A percentile compares a stretch with the other conserved stretches of the same genome.
phyloP scores from a whole-genome alignment of 2,113 vertebrate species.

The Boleophthalmus pectinirostris region DNA sequence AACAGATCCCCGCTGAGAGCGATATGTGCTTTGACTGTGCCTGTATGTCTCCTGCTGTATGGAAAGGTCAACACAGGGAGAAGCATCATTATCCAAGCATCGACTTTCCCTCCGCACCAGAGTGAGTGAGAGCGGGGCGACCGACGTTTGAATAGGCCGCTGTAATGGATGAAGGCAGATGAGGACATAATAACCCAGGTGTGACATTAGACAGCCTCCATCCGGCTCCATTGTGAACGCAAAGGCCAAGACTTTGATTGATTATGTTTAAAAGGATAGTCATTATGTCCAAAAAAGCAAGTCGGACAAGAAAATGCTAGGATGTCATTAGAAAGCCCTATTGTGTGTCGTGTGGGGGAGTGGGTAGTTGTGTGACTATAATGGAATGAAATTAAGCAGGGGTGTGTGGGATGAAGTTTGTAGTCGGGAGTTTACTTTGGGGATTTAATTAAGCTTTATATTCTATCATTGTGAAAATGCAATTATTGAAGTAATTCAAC shows the following conservation, averaged over 20 bases:
- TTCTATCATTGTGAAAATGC: background rate
- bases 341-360: background rate
- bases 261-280: constrained; percentile 2
- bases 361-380: background rate
- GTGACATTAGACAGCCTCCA: constrained; percentile 15
- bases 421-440: background rate
- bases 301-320: background rate
- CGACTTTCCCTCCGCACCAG: constrained; percentile 7
- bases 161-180: constrained; percentile 39
- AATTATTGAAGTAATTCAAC: background rate
- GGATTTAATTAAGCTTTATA: background rate
- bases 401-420: background rate
- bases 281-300: background rate
- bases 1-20: background rate
- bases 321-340: background rate
- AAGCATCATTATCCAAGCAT: constrained; percentile 39
- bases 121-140: constrained; percentile 31
- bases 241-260: constrained; percentile 9
- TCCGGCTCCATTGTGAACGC: constrained; percentile 10
- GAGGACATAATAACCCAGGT: constrained; percentile 32
- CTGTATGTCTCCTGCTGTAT: constrained; percentile 13
- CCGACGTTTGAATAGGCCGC: constrained; percentile 12
- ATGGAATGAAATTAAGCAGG: background rate
- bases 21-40: constrained; percentile 9
- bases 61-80: constrained; percentile 49